Evolutionary conservation across 2,113 vertebrate genomes (phyloP), one percentile per base, ranked within the genome.

Genomic region (Eira barbara): DNA sequence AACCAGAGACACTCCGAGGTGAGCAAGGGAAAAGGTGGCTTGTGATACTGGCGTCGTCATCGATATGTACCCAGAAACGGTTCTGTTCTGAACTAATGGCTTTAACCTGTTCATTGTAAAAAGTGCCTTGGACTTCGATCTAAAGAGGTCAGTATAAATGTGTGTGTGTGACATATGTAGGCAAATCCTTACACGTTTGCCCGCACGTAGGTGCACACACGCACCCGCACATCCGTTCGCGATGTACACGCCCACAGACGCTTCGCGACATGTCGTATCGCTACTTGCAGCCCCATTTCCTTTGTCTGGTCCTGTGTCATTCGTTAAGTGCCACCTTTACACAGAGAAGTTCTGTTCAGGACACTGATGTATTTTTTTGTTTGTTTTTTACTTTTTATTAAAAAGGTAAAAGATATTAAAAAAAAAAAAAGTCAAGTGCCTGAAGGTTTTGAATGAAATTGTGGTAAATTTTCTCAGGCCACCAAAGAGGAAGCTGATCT

Each of bases 41-140:
- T 92, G 94, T 89, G 65, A 91, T 17, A 14, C 23, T 76, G 85
- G 94, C n/a, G 6, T 87, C 93, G 84, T 96, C 67, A 76, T 36
- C 6, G 97, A 97, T 98, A 97, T 98, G 98, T 98, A 98, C 98
- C 98, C 99, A 98, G 98, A 99, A 99, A 98, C 98, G 98, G 98
- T 98, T 98, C 91, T 97, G 97, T 97, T 98, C 98, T 97, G 97
- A 98, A 98, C 98, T 98, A 98, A 99, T 98, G 99, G 99, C 99
- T 99, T 99, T 99, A 99, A 99, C 95, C 99, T 99, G 99, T 99
- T 99, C 98, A 99, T 98, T 99, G 99, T 99, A 99, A 99, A 99
- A 99, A 99, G 99, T 99, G 99, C 99, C 99, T 99, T 99, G 99
- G 99, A 99, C 98, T 99, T 99, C 98, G 98, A 98, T 98, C 98